Base-by-base conservation (phyloP, 1,140 invertebrate species). In the Rhynchophorus ferrugineus region DNA sequence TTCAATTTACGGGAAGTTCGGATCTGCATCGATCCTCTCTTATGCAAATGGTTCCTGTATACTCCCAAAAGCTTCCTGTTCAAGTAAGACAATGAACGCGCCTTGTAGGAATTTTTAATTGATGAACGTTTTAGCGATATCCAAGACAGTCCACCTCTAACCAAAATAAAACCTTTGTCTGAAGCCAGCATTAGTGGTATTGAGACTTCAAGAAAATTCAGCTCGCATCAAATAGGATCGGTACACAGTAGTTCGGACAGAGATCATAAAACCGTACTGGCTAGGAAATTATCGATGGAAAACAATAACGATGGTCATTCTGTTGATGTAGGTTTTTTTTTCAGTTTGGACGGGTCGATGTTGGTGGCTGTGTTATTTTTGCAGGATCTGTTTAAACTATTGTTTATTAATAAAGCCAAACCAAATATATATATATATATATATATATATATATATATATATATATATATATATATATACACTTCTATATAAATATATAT, bases 31-130 rank as follows among this genome's bases (percentile, higher is more conserved):
- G 82, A 83, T 65, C 82, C 82, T 2, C 65, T 78, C 11, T 60
- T 85, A 2, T 72, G 76, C 37, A 68, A 74, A 21, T 85, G 81
- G 81, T 63, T 85, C 2, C 62, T 74, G 14, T 83, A 83, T 61
- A 49, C 54, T n/a, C 54, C 49, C 44, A 63, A 61, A 39, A 53
- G 48, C 35, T 51, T 57, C 36, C 11, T 44, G 5, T 29, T 55
- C 8, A 49, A 37, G 47, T 54, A 41, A 24, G 20, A 16, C 0
- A 45, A 29, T 7, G 14, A 7, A 9, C 9, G n/a, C 17, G 17
- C 9, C 9, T 41, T 18, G 9, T 17, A 41, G n/a, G 3, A 41
- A 2, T 41, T 41, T 9, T 41, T 17, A 17, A 41, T 17, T 41
- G 19, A 16, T 36, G 16, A 18, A 49, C 22, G 20, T 46, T 47